A percentile compares a stretch with the other conserved stretches of the same genome.
phyloP scores from a whole-genome alignment of 2,113 vertebrate species.

The Cyphomyrus plagiostoma region DNA sequence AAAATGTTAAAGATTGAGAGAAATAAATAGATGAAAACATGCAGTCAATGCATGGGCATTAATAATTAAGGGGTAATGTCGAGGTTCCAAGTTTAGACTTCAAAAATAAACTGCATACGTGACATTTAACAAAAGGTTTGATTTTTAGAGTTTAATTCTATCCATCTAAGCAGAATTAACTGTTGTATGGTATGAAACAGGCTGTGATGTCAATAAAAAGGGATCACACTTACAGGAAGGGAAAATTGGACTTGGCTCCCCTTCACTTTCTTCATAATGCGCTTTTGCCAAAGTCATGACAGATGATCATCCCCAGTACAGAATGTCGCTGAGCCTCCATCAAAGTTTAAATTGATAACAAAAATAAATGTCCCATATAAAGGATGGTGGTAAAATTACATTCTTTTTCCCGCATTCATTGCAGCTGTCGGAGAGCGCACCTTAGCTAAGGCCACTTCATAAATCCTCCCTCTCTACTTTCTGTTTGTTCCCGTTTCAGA shows the following conservation, averaged over 20 bases:
- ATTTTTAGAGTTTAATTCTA: neutral
- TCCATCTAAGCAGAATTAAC: neutral
- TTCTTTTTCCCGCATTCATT: conserved; percentile 1
- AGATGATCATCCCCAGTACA: conserved; percentile 14
- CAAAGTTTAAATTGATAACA: conserved; percentile 14
- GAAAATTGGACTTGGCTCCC: neutral
- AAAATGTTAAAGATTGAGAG: neutral
- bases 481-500: conserved; percentile 7
- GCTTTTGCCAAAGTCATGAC: conserved; percentile 15
- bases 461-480: neutral
- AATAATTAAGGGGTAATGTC: neutral
- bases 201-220: neutral
- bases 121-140: neutral
- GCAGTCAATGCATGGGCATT: neutral
- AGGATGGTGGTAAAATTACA: conserved; percentile 1
- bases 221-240: neutral
- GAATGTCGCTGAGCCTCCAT: neutral
- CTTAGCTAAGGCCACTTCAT: neutral
- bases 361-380: neutral
- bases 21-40: neutral
- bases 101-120: neutral
- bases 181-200: neutral
- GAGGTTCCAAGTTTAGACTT: neutral
- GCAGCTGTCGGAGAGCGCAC: neutral
- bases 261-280: neutral